phyloP scores from a whole-genome alignment of 2,888 invertebrate species.

The Catonia carolina region DNA sequence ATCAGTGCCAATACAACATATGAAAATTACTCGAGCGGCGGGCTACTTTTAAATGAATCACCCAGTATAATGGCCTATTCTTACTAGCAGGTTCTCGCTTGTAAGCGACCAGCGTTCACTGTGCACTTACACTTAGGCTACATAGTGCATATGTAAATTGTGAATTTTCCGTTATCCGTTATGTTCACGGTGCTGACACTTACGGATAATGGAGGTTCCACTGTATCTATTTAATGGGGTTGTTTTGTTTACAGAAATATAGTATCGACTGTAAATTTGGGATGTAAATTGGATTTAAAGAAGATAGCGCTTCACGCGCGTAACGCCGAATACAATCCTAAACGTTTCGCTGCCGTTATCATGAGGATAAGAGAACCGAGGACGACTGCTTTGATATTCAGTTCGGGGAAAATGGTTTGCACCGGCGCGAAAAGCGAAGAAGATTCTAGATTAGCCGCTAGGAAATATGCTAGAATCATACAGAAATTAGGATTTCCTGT shows the following conservation, averaged over 20 bases:
- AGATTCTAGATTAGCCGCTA: slow-evolving; percentile 53
- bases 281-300: slow-evolving; percentile 90
- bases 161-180: no score
- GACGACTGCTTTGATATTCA: slow-evolving; percentile 81
- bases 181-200: no score
- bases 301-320: slow-evolving; percentile 95
- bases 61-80: no score
- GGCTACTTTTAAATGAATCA: no score
- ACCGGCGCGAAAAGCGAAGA: slow-evolving; percentile 45
- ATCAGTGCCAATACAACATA: no score
- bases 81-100: no score
- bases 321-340: slow-evolving; percentile 98
- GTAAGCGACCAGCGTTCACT: no score
- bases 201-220: no score
- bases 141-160: no score
- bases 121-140: no score
- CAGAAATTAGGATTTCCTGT: slow-evolving; percentile 61
- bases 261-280: slow-evolving; percentile 94
- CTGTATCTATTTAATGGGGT: no score
- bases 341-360: slow-evolving; percentile 97
- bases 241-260: slow-evolving; percentile 65
- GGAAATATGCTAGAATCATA: slow-evolving; percentile 75
- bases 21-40: no score
- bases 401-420: slow-evolving; percentile 82
- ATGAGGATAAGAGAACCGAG: slow-evolving; percentile 82